phyloP scores from a whole-genome alignment of 2,888 invertebrate species.

The Eupeodes luniger region DNA sequence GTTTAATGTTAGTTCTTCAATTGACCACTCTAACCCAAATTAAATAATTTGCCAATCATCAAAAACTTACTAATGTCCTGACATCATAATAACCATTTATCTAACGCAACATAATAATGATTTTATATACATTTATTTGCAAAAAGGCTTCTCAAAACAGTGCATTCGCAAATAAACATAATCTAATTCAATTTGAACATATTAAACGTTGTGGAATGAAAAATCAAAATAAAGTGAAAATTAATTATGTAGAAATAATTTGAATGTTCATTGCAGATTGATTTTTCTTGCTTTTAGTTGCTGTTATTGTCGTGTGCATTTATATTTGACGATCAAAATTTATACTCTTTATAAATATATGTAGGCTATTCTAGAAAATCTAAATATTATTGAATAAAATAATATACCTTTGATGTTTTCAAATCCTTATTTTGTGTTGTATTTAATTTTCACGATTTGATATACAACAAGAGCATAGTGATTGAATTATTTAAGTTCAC shows the following conservation, averaged over 20 bases:
- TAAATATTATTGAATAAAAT: too few relatives aligned
- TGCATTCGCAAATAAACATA: background rate
- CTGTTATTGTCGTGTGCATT: background rate
- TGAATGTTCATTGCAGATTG: background rate
- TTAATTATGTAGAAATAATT: conserved; percentile 3
- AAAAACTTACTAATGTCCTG: too few relatives aligned
- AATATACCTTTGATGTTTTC: too few relatives aligned
- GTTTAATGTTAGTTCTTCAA: too few relatives aligned
- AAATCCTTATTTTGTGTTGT: too few relatives aligned
- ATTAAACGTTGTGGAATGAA: conserved; percentile 1
- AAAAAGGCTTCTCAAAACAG: background rate
- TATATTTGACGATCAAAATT: background rate
- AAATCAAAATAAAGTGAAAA: background rate
- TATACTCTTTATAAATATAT: too few relatives aligned
- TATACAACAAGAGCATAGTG: too few relatives aligned
- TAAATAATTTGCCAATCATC: too few relatives aligned
- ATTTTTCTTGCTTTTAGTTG: background rate
- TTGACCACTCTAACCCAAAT: too few relatives aligned
- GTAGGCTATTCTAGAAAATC: too few relatives aligned
- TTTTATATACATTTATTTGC: background rate
- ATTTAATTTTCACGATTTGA: too few relatives aligned
- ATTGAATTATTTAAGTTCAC: too few relatives aligned
- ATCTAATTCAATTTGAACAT: conserved; percentile 2
- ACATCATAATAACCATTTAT: background rate
- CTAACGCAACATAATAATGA: background rate